Evolutionary conservation across 2,113 vertebrate genomes (phyloP).

Genomic region (Stomatorhinus ivindoensis): DNA sequence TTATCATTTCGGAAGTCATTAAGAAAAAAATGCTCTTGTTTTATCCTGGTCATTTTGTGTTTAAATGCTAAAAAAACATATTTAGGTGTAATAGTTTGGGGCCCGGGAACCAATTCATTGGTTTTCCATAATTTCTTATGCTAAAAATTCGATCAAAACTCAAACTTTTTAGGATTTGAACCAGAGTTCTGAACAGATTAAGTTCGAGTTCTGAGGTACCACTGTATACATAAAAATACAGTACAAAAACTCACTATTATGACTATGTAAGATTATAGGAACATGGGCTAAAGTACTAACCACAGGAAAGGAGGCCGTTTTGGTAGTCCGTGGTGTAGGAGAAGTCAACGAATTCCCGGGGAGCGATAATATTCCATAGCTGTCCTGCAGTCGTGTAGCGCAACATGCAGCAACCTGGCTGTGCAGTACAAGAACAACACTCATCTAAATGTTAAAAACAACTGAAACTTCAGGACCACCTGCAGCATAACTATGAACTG

Average conservation of each 20-base stretch:
- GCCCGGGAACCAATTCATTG: too few species aligned
- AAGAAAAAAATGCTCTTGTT: too few species aligned
- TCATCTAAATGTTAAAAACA: not conserved
- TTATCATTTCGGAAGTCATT: too few species aligned
- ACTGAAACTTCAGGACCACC: not conserved
- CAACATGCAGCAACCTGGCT: constrained; percentile 72
- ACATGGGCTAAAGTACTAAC: constrained; percentile 44
- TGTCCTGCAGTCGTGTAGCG: constrained; percentile 75
- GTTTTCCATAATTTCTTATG: too few species aligned
- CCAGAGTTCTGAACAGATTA: too few species aligned
- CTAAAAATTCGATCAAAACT: too few species aligned
- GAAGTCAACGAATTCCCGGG: constrained; percentile 78
- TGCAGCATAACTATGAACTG: not conserved
- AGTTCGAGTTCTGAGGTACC: too few species aligned
- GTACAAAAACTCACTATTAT: not conserved
- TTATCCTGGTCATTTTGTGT: too few species aligned
- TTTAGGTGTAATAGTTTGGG: too few species aligned
- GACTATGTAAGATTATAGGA: not conserved
- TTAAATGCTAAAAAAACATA: too few species aligned
- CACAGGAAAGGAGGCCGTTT: constrained; percentile 70
- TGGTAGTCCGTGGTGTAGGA: constrained; percentile 70
- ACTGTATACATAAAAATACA: not conserved
- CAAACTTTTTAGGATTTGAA: too few species aligned
- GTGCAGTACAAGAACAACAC: not conserved
- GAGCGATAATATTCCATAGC: constrained; percentile 73